phyloP scores from a whole-genome alignment of 2,797 vertebrate species.

The Eurystomus glaucurus region DNA sequence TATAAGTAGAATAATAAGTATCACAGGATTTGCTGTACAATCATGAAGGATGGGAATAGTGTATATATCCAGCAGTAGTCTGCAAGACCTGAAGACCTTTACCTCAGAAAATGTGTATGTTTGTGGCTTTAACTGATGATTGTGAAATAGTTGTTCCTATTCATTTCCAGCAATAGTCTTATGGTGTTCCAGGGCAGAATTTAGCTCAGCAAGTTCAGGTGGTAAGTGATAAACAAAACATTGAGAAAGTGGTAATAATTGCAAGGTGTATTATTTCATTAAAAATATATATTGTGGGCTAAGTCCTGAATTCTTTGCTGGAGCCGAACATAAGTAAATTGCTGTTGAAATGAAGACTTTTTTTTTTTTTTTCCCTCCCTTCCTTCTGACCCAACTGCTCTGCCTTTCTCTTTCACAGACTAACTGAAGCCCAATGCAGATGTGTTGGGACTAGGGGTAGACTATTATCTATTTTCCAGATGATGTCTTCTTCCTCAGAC shows the following conservation, averaged over 20 bases:
- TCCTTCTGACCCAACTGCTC: background rate
- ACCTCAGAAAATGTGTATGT: background rate
- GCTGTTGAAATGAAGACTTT: background rate
- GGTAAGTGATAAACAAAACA: background rate
- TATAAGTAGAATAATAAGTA: background rate
- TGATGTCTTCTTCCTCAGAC: background rate
- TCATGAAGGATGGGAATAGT: background rate
- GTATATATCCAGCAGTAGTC: background rate
- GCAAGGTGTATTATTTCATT: background rate
- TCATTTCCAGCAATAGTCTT: background rate
- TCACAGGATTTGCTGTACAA: background rate
- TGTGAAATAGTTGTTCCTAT: background rate
- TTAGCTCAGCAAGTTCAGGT: background rate
- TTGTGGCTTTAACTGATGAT: background rate
- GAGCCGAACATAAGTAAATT: background rate
- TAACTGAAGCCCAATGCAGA: background rate
- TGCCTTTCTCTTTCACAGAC: background rate
- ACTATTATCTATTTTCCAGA: background rate
- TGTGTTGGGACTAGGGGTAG: background rate
- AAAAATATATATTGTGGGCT: background rate
- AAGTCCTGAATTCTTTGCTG: background rate
- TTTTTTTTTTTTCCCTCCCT: background rate
- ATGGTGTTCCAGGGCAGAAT: background rate
- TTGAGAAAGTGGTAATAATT: background rate
- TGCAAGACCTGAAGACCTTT: background rate